Evolutionary conservation across 1,140 invertebrate species (phyloP).

Genomic region (Drosophila teissieri): DNA sequence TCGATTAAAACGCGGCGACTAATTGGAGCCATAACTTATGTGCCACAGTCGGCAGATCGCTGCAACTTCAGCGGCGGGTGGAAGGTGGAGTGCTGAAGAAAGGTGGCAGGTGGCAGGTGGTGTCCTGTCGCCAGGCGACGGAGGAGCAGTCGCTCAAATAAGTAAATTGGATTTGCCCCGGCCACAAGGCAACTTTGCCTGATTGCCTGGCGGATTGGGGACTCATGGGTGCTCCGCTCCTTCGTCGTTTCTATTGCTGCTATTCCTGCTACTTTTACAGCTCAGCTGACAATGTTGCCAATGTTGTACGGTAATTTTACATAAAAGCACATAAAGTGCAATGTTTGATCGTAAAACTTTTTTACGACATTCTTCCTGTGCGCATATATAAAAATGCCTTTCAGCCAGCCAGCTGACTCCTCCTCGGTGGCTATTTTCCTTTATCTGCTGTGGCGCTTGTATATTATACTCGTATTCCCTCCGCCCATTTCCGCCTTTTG

Average conservation of each 20-base stretch:
- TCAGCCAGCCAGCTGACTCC: conserved; percentile 23
- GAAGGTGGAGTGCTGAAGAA: not conserved
- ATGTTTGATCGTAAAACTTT: conserved; percentile 84
- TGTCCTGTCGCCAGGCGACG: not conserved
- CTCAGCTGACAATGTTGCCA: conserved; percentile 83
- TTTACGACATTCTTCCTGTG: conserved; percentile 83
- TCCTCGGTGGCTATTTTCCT: conserved; percentile 64
- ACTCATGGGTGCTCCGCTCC: conserved; percentile 50
- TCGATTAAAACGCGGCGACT: conserved; percentile 34
- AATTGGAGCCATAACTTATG: conserved; percentile 32
- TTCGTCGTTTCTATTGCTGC: conserved; percentile 43
- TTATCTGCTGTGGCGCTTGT: conserved; percentile 76
- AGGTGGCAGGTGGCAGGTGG: conserved; percentile 41
- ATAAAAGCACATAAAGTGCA: conserved; percentile 83
- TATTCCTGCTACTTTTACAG: conserved; percentile 77
- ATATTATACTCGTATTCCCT: conserved; percentile 35
- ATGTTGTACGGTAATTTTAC: conserved; percentile 83
- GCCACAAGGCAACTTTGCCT: conserved; percentile 69
- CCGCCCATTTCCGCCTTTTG: conserved; percentile 7
- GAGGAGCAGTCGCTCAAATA: conserved; percentile 53
- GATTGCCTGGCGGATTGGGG: conserved; percentile 72
- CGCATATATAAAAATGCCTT: conserved; percentile 78
- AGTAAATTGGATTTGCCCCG: conserved; percentile 76
- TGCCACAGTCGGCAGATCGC: conserved; percentile 13
- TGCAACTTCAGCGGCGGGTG: not conserved